Base-by-base conservation (phyloP, 2,888 invertebrate species). In the Drosophila bunnanda region DNA sequence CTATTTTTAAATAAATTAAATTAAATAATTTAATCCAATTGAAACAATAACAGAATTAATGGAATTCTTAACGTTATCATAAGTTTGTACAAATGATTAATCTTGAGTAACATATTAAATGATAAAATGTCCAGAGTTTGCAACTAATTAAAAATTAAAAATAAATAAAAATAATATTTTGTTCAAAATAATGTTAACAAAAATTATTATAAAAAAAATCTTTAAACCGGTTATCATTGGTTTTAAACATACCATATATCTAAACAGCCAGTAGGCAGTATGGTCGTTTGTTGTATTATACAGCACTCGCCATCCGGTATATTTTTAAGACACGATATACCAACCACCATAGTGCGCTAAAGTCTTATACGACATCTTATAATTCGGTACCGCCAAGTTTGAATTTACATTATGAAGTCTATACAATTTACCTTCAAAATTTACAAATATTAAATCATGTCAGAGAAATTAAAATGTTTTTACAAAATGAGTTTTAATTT, bases 291-390 rank as follows among this genome's bases (percentile, higher is more conserved):
- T 20, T 20, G 6, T 25, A 25, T 41, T 41, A 7, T 4, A 6
- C 6, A 2, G 41, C 2, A 9, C 1, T 12, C 1, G 5, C 12
- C 20, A 8, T 43, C 1, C 10, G 20, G 39, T 39, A 39, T 39
- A 39, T 39, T 17, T 17, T 7, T 6, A 7, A n/a, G 10, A 10
- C 4, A 10, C 9, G 4, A 17, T 4, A 32, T 44, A 44, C 46
- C 28, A 48, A 6, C 28, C n/a, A n/a, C 22, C 8, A 6, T 2
- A 5, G 12, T 25, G 9, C 9, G 9, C 13, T 15, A 2, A 8
- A 12, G 15, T 55, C 58, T 58, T 36, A 58, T 58, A 58, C 36
- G 6, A 3, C 12, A 10, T 57, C 58, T 58, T 59, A 57, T 59
- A 39, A 9, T 10, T 4, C 56, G 20, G 30, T 5, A 3, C 34